Conservation (phyloP, 2,888 invertebrate species). For the Dinocampus coccinellae region DNA sequence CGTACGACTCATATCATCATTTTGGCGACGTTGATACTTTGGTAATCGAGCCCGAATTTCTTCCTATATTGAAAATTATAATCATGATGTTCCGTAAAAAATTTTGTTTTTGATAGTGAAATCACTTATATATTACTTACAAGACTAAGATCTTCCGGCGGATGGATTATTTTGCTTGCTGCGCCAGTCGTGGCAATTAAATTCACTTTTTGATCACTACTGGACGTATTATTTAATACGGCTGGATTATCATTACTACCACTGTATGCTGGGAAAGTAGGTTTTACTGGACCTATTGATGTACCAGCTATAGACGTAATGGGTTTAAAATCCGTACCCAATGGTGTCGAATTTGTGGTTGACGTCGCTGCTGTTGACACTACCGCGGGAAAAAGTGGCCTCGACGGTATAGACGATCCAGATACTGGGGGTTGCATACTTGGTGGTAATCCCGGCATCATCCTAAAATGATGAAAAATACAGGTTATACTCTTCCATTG, state of each 20-base stretch:
- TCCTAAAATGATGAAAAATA: slow-evolving; percentile 51
- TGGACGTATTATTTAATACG: slow-evolving; percentile 61
- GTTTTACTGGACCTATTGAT: slow-evolving; percentile 73
- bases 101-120: too few species aligned
- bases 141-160: slow-evolving; percentile 90
- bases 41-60: slow-evolving; percentile 81
- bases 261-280: slow-evolving; percentile 85
- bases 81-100: too few species aligned
- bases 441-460: slow-evolving; percentile 71
- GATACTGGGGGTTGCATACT: slow-evolving; percentile 67
- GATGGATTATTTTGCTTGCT: slow-evolving; percentile 92
- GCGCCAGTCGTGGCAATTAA: slow-evolving; percentile 85
- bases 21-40: slow-evolving; percentile 75
- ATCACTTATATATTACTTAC: slow-evolving; percentile 62
- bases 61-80: too few species aligned
- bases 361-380: slow-evolving; percentile 73
- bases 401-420: slow-evolving; percentile 67
- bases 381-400: slow-evolving; percentile 86
- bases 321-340: slow-evolving; percentile 76
- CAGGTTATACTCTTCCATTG: too few species aligned
- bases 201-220: slow-evolving; percentile 70
- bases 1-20: slow-evolving; percentile 63
- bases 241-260: slow-evolving; percentile 65
- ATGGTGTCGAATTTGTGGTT: slow-evolving; percentile 69
- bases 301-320: slow-evolving; percentile 69